phyloP scores from a whole-genome alignment of 2,888 invertebrate genomes.

The Alviniconcha strummeri region DNA sequence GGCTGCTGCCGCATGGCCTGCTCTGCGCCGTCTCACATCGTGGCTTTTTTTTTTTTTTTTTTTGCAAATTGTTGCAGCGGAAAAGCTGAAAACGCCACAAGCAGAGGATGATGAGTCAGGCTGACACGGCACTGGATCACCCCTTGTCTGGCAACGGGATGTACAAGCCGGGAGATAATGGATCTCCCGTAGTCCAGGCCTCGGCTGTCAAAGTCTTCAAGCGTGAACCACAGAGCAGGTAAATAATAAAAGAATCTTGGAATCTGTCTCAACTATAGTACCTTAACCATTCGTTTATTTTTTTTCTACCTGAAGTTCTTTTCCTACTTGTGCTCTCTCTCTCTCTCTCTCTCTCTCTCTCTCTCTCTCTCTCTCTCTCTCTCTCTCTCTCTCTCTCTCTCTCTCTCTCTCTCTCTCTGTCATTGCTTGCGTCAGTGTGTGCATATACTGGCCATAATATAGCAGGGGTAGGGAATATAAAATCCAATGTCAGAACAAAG shows the following conservation, averaged over 20 bases:
- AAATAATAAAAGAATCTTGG: not conserved
- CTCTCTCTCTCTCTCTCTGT: no score
- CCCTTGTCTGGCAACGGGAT: not conserved
- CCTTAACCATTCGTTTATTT: not conserved
- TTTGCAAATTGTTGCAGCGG: not conserved
- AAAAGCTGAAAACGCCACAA: not conserved
- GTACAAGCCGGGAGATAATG: not conserved
- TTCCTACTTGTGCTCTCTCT: no score
- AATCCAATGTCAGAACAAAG: no score
- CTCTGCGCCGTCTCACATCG: no score
- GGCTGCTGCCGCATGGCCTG: no score
- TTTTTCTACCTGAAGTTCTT: not conserved
- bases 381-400: no score
- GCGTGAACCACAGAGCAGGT: conserved; percentile 15
- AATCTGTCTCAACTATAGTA: no score
- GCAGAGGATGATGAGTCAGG: conserved; percentile 15
- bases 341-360: not conserved
- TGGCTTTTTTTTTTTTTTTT: not conserved
- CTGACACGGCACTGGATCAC: not conserved
- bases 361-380: no score
- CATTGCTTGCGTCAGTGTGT: no score
- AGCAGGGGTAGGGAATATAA: no score
- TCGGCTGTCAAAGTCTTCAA: not conserved
- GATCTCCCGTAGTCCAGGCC: not conserved
- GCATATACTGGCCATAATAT: no score